Evolutionary conservation across 64 coral and sea anemone genomes (phyloP), one percentile per base, ranked within the genome.

Genomic region (Astreopora myriophthalma): DNA sequence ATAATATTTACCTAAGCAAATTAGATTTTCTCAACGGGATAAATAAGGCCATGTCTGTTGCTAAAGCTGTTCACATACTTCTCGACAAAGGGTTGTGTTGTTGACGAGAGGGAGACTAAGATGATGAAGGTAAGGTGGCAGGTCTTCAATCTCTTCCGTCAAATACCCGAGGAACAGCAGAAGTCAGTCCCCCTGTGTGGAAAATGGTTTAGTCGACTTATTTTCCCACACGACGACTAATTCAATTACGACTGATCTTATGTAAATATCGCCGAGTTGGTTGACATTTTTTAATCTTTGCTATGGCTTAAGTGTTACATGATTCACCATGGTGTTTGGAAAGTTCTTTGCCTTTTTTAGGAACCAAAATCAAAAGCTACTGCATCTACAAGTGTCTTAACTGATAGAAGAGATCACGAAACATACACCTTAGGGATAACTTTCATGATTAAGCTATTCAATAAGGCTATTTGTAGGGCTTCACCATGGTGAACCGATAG

Each of bases 201-300:
- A 20, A 62, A 62, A 62, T 62, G 58, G 9, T 62, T 62, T 62
- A 62, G 16, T 62, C 8, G 16, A 0, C 11, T 62, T 22, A 23
- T 62, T 62, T 19, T 62, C 58, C 58, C n/a, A 23, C 58, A 62
- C 9, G 58, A 62, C 17, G 11, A 62, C 11, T 62, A 62, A 62
- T 17, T 62, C 58, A 62, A 8, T 62, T 62, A 62, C n/a, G 58
- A 62, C 11, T 62, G 58, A 62, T 62, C 57, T 62, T 62, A 62
- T 62, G 57, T 62, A 62, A 62, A 62, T 62, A 19, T 20, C 58
- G n/a, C 6, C 58, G 58, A 62, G 3, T 62, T 62, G 9, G 57
- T 62, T 62, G 57, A 62, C 57, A 62, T 62, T 62, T 62, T n/a
- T 62, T 62, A 62, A 62, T 62, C 58, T 62, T 62, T 62, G 58